Conservation (phyloP, 2,888 invertebrate species). For the Nomada ruficornis region DNA sequence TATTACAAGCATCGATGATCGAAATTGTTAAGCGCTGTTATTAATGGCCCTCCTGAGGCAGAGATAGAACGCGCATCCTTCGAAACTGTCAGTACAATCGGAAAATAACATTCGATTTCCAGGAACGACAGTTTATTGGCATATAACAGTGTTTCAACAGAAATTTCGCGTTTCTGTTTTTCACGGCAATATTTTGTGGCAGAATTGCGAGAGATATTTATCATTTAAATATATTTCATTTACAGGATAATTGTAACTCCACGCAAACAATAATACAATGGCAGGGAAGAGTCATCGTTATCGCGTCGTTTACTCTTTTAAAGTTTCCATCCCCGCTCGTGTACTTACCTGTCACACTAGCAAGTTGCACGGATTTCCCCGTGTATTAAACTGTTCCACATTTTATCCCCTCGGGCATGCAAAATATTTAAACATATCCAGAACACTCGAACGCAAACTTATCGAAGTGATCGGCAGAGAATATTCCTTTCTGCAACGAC, state of each 20-base stretch:
- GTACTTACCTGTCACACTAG: not conserved
- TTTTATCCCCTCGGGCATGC: not conserved
- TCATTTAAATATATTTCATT: not conserved
- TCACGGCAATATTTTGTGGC: no score
- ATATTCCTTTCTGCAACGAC: slow-evolving; percentile 5
- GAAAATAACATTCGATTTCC: slow-evolving; percentile 28
- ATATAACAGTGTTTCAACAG: no score
- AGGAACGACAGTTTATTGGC: not conserved
- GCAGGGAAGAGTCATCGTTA: not conserved
- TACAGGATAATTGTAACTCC: not conserved
- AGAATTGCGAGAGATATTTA: not conserved
- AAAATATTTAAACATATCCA: slow-evolving; percentile 10
- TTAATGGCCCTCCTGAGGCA: slow-evolving; percentile 46
- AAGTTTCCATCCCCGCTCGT: not conserved
- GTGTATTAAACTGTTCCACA: slow-evolving; percentile 4
- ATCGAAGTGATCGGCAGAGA: not conserved
- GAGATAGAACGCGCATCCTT: not conserved
- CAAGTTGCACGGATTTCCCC: not conserved
- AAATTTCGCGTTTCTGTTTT: no score
- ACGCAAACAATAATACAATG: not conserved
- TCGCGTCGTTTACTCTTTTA: not conserved
- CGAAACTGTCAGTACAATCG: slow-evolving; percentile 14
- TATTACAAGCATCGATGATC: slow-evolving; percentile 59
- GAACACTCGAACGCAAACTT: slow-evolving; percentile 5
- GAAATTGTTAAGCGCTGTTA: slow-evolving; percentile 59